Conservation (phyloP, 1,140 invertebrate species). For the Batillaria attramentaria region DNA sequence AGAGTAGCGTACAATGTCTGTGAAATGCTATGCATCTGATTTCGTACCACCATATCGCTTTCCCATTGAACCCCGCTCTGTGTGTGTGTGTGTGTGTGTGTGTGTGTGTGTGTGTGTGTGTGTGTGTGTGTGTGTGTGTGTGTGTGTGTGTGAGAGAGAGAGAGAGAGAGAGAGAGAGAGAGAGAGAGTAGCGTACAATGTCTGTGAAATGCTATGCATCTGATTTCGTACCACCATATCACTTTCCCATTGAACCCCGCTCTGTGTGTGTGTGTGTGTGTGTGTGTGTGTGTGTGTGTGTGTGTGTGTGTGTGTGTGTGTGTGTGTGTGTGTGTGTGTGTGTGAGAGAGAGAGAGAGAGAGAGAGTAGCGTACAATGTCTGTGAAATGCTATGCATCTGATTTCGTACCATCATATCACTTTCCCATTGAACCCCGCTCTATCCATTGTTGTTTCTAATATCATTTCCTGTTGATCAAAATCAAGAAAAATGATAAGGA, state of each 20-base stretch:
- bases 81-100: not conserved
- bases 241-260: not conserved
- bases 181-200: not conserved
- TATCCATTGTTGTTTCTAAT: not conserved
- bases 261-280: not conserved
- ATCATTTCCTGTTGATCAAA: not conserved
- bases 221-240: not conserved
- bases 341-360: not conserved
- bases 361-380: not conserved
- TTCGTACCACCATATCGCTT: not conserved
- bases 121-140: not conserved
- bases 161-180: not conserved
- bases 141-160: not conserved
- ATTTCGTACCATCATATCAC: too few species aligned
- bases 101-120: not conserved
- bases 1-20: not conserved
- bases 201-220: not conserved
- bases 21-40: not conserved
- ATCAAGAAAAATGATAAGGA: not conserved
- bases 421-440: too few species aligned
- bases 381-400: too few species aligned
- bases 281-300: not conserved
- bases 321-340: slow-evolving; percentile 17
- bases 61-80: not conserved
- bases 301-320: not conserved